Percentiles rank a stretch among this genome's conserved stretches.
Conservation (phyloP, 2,888 invertebrate species). For the Liodrosophila aerea region DNA sequence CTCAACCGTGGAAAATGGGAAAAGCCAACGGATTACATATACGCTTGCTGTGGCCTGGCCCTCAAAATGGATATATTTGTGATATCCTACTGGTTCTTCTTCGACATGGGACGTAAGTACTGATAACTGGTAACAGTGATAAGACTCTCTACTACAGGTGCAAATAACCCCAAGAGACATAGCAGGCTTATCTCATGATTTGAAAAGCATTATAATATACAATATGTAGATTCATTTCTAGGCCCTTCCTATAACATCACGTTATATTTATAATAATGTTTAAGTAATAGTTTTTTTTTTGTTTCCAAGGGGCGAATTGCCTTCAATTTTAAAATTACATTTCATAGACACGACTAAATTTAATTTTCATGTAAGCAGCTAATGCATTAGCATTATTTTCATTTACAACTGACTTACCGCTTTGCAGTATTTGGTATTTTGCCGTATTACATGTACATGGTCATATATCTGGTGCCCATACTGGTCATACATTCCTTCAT, state of each 20-base stretch:
- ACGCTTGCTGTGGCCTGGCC: constrained; percentile 90
- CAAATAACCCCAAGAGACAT: too few relatives aligned
- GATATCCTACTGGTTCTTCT: constrained; percentile 83
- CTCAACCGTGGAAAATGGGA: constrained; percentile 87
- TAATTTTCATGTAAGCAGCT: neutral
- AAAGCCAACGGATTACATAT: constrained; percentile 88
- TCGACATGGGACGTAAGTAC: constrained; percentile 75
- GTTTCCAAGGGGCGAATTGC: neutral
- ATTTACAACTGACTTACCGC: too few relatives aligned
- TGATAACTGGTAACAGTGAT: neutral
- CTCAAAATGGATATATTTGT: constrained; percentile 92
- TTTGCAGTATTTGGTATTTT: constrained; percentile 66
- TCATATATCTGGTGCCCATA: constrained; percentile 91
- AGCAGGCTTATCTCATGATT: neutral
- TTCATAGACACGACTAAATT: too few relatives aligned
- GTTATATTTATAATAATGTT: neutral
- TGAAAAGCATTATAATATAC: neutral
- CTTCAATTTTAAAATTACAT: too few relatives aligned
- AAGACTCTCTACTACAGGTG: too few relatives aligned
- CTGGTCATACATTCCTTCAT: constrained; percentile 94
- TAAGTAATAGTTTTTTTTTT: neutral
- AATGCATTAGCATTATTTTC: neutral
- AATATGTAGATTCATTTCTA: too few relatives aligned
- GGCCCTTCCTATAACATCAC: neutral
- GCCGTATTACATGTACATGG: constrained; percentile 81